A percentile compares a stretch with the other conserved stretches of the same genome.
phyloP scores from a whole-genome alignment of 1,140 invertebrate genomes.

The Ceratina calcarata region DNA sequence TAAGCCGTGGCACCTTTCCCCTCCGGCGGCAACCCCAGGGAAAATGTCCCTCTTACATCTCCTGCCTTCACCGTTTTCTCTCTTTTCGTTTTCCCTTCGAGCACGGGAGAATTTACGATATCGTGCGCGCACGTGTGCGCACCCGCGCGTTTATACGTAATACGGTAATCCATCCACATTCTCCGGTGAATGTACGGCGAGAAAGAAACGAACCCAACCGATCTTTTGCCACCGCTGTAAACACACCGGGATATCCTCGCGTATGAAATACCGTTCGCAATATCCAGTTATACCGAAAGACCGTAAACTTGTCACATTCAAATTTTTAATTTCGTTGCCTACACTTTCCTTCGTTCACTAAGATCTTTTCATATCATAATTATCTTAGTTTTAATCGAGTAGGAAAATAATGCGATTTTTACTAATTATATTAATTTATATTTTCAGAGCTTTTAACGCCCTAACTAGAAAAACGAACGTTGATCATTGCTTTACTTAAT shows the following conservation, averaged over 20 bases:
- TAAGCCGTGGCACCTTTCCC: background rate
- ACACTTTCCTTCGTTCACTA: too few species aligned
- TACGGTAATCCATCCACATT: slow-evolving; percentile 37
- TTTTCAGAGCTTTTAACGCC: too few species aligned
- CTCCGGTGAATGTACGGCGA: slow-evolving; percentile 24
- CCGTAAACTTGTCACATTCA: background rate
- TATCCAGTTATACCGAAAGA: slow-evolving; percentile 3
- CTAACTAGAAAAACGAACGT: too few species aligned
- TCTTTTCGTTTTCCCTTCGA: background rate
- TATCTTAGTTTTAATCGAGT: too few species aligned
- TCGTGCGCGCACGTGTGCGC: slow-evolving; percentile 23
- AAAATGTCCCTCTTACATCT: slow-evolving; percentile 9
- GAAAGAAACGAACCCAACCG: slow-evolving; percentile 29
- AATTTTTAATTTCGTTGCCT: background rate
- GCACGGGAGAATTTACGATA: slow-evolving; percentile 54
- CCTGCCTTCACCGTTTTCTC: slow-evolving; percentile 1
- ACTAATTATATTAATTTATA: too few species aligned
- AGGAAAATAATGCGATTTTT: too few species aligned
- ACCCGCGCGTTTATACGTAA: background rate
- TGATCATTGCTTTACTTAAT: too few species aligned
- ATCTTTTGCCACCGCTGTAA: slow-evolving; percentile 1
- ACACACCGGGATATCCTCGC: background rate
- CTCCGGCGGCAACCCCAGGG: slow-evolving; percentile 17
- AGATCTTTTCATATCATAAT: too few species aligned
- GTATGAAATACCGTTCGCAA: slow-evolving; percentile 16